Conservation (phyloP, 30 jellyfish, hydroid and myxozoan species). For the Aurelia sp. region DNA sequence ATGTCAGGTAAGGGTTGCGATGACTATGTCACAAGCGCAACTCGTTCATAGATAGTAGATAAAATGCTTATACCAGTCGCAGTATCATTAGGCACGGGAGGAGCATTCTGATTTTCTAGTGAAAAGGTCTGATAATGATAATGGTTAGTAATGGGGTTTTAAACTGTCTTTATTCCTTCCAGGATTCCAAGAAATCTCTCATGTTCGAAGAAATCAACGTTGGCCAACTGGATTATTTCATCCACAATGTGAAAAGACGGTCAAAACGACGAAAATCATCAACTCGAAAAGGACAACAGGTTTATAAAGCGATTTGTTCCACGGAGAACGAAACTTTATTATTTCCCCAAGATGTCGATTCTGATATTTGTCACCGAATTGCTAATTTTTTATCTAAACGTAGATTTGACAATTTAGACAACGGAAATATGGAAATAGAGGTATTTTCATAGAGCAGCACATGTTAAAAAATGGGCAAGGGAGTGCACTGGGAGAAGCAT, state of each 20-base stretch:
- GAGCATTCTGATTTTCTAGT: too few relatives aligned
- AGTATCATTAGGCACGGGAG: too few relatives aligned
- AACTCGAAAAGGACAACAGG: slow-evolving; percentile 73
- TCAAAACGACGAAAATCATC: slow-evolving; percentile 70
- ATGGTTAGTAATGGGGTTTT: too few relatives aligned
- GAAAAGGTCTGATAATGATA: too few relatives aligned
- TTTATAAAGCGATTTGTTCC: slow-evolving; percentile 71
- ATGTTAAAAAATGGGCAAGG: not conserved
- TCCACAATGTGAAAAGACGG: slow-evolving; percentile 63
- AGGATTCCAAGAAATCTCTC: slow-evolving; percentile 43
- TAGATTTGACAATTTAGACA: not conserved
- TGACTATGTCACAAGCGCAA: too few relatives aligned
- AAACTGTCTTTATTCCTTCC: too few relatives aligned
- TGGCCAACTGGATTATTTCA: slow-evolving; percentile 90
- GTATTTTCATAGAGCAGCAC: not conserved
- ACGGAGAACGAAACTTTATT: slow-evolving; percentile 73
- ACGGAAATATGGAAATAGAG: not conserved
- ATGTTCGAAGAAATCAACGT: slow-evolving; percentile 74
- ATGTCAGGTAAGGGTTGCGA: too few relatives aligned
- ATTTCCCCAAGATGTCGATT: slow-evolving; percentile 59
- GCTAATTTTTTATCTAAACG: slow-evolving; percentile 50
- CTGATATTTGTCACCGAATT: slow-evolving; percentile 72
- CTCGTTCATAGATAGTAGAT: too few relatives aligned
- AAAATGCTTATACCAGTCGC: too few relatives aligned
- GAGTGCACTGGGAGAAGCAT: not conserved